phyloP scores from a whole-genome alignment of 2,797 vertebrate species.

The Nyctalus aviator region DNA sequence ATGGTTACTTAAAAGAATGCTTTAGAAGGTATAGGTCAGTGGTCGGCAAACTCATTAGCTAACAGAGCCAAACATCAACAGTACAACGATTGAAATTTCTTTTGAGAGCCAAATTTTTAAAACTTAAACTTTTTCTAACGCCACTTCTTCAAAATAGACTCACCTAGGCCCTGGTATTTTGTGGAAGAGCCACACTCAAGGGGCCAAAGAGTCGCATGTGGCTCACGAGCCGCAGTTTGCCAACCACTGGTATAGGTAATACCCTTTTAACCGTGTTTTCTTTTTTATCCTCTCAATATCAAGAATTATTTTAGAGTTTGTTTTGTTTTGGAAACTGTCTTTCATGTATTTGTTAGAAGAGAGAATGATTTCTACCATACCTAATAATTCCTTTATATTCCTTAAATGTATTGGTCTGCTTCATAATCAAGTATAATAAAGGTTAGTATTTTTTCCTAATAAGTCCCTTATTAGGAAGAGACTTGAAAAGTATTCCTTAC shows the following conservation, averaged over 20 bases:
- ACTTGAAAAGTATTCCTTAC: constrained; percentile 12
- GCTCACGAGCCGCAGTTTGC: too few species aligned
- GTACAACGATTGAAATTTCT: too few species aligned
- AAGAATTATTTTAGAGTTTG: constrained; percentile 45
- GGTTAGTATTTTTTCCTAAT: constrained; percentile 36
- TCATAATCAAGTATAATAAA: constrained; percentile 16
- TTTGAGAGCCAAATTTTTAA: too few species aligned
- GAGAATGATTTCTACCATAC: not conserved
- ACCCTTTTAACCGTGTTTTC: not conserved
- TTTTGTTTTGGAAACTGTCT: constrained; percentile 42
- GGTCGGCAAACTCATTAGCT: too few species aligned
- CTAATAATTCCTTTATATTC: constrained; percentile 42
- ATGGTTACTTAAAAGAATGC: not conserved
- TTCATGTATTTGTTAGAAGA: constrained; percentile 33
- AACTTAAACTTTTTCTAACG: too few species aligned
- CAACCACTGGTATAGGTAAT: not conserved
- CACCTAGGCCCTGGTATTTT: too few species aligned
- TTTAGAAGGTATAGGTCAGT: not conserved
- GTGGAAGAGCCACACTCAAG: too few species aligned
- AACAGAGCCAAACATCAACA: too few species aligned
- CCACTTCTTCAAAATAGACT: too few species aligned
- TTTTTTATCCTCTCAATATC: constrained; percentile 33
- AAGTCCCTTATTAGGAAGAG: constrained; percentile 16
- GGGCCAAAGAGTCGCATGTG: too few species aligned
- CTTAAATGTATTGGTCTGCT: not conserved